Percentiles rank a stretch among this genome's conserved stretches.
Conservation (phyloP, 2,797 vertebrate genomes). For the Stomatorhinus walkeri region DNA sequence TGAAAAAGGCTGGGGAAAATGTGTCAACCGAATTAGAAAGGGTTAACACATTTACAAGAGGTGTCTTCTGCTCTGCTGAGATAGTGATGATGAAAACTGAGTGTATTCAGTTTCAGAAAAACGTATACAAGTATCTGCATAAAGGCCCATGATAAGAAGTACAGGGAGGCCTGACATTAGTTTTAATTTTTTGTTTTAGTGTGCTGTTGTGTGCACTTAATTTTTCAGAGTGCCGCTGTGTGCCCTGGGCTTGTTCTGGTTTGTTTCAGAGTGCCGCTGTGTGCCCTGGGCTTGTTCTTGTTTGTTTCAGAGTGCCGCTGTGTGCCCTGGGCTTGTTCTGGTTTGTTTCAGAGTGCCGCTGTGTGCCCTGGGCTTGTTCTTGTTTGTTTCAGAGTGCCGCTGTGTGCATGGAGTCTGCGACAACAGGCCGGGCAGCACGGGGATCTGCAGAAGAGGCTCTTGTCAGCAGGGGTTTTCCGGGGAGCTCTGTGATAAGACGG, state of each 20-base stretch:
- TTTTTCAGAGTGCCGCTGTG: neutral
- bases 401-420: conserved; percentile 87
- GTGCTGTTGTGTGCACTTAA: neutral
- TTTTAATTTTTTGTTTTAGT: neutral
- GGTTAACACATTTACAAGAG: too few relatives aligned
- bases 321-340: neutral
- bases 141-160: too few relatives aligned
- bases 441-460: conserved; percentile 70
- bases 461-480: conserved; percentile 74
- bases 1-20: too few relatives aligned
- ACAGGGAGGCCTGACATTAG: neutral
- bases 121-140: too few relatives aligned
- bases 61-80: too few relatives aligned
- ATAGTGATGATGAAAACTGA: too few relatives aligned
- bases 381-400: conserved; percentile 65
- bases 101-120: too few relatives aligned
- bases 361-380: neutral
- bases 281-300: neutral
- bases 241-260: neutral
- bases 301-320: neutral
- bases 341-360: neutral
- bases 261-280: neutral
- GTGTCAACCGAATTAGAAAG: too few relatives aligned
- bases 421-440: conserved; percentile 80
- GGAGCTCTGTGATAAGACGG: conserved; percentile 68